phyloP scores from a whole-genome alignment of 2,113 vertebrate genomes.

The Aleadryas rufinucha region DNA sequence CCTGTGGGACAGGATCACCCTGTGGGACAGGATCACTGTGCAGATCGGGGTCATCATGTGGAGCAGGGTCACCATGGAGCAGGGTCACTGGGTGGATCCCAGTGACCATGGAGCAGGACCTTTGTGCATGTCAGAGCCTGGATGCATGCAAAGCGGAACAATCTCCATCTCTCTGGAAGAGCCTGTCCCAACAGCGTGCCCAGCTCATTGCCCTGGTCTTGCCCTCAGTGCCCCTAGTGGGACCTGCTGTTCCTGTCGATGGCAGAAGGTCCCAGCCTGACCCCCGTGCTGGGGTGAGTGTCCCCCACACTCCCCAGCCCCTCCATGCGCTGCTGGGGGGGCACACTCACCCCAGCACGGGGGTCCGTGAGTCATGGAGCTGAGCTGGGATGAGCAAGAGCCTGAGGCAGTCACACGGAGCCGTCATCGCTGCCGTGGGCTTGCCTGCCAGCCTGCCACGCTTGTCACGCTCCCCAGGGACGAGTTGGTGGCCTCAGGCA shows the following conservation, averaged over 20 bases:
- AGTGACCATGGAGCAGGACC: neutral
- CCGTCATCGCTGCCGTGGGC: neutral
- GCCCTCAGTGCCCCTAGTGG: neutral
- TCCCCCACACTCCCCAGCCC: neutral
- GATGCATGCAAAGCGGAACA: neutral
- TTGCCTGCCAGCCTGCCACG: neutral
- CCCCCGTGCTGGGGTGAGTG: neutral
- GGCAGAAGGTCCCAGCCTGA: neutral
- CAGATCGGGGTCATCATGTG: neutral
- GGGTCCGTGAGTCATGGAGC: neutral
- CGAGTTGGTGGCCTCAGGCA: neutral
- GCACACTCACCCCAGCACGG: too few species aligned
- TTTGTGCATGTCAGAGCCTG: neutral
- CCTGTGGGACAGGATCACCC: neutral
- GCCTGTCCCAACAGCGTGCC: accelerated
- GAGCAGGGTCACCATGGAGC: neutral
- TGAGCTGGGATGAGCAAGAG: neutral
- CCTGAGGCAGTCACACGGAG: neutral
- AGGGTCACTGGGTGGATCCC: too few species aligned
- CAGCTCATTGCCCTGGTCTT: neutral
- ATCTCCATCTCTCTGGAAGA: neutral
- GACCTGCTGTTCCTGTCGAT: neutral
- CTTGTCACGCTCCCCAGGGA: neutral
- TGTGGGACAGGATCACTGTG: neutral
- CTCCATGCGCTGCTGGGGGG: neutral